phyloP scores from a whole-genome alignment of 2,797 vertebrate genomes.

The Pagetopsis macropterus region DNA sequence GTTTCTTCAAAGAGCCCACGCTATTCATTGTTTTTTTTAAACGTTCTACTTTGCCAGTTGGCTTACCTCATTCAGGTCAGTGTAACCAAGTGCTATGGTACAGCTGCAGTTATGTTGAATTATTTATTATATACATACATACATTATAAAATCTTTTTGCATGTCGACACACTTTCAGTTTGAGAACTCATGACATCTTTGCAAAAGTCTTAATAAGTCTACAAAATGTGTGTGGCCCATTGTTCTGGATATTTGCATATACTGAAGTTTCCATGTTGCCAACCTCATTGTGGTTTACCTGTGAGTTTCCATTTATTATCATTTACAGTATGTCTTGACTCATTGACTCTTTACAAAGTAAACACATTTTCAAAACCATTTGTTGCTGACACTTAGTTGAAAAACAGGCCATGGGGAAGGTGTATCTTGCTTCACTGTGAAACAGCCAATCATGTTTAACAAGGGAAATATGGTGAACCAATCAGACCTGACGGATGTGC shows the following conservation, averaged over 20 bases:
- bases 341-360: neutral
- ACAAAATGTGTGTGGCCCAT: neutral
- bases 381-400: neutral
- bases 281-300: conserved; percentile 13
- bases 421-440: neutral
- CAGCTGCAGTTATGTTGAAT: neutral
- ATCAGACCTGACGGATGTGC: conserved; percentile 1
- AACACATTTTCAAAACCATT: neutral
- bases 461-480: neutral
- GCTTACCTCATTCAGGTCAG: neutral
- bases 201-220: neutral
- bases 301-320: neutral
- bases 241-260: conserved; percentile 3
- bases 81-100: neutral
- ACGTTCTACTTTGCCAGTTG: neutral
- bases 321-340: neutral
- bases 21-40: neutral
- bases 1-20: neutral
- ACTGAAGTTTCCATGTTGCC: neutral
- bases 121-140: neutral
- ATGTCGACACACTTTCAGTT: neutral
- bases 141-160: neutral
- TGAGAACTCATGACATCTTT: neutral
- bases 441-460: neutral
- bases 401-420: neutral